Conservation (phyloP, 2,888 invertebrate species). For the Drosophila anomelani region DNA sequence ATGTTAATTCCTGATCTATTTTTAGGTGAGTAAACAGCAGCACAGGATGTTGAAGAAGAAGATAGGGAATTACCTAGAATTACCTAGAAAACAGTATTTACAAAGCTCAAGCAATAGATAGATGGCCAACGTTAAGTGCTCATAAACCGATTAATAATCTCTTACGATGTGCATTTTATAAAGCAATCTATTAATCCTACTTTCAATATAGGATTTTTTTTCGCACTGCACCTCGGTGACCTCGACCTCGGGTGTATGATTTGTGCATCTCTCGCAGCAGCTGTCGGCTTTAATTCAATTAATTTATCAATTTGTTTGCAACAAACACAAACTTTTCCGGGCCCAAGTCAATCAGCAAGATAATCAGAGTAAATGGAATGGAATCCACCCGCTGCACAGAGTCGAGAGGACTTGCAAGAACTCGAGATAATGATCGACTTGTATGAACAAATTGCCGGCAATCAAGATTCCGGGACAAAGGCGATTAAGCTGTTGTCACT, state of each 20-base stretch:
- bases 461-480: slow-evolving; percentile 60
- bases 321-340: slow-evolving; percentile 67
- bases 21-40: neutral
- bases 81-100: neutral
- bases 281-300: slow-evolving; percentile 53
- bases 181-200: neutral
- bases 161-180: neutral
- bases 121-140: neutral
- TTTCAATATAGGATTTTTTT: neutral
- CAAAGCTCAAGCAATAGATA: neutral
- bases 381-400: neutral
- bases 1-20: neutral
- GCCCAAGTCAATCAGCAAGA: slow-evolving; percentile 32
- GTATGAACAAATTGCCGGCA: slow-evolving; percentile 74
- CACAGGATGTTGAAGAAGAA: slow-evolving; percentile 13
- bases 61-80: neutral
- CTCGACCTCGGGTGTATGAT: slow-evolving; percentile 8
- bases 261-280: slow-evolving; percentile 4
- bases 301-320: slow-evolving; percentile 67
- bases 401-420: slow-evolving; percentile 42
- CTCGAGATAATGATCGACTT: slow-evolving; percentile 73
- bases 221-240: slow-evolving; percentile 7
- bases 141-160: neutral
- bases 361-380: slow-evolving; percentile 47
- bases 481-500: slow-evolving; percentile 40